Evolutionary conservation across 2,888 invertebrate species (phyloP).

Genomic region (Drosophila fungiperda): DNA sequence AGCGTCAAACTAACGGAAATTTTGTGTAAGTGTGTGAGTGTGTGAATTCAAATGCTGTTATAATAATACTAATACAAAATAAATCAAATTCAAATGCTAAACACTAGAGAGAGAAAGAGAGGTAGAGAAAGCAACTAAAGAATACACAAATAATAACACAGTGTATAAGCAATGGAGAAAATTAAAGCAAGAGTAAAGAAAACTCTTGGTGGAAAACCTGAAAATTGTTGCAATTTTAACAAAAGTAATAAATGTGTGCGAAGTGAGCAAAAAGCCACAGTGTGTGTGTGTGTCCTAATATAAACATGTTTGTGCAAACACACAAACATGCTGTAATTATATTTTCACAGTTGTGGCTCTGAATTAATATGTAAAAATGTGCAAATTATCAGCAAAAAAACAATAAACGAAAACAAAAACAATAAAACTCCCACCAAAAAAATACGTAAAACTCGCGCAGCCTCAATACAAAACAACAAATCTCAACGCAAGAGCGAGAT

Average conservation of each 20-base stretch:
- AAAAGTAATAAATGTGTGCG: constrained; percentile 45
- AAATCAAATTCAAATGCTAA: constrained; percentile 27
- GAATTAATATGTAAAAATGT: constrained; percentile 34
- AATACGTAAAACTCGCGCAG: constrained; percentile 36
- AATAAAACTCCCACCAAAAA: constrained; percentile 61
- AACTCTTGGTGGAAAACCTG: constrained; percentile 43
- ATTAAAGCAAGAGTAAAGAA: constrained; percentile 32
- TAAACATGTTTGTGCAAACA: constrained; percentile 24
- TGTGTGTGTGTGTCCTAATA: constrained; percentile 11
- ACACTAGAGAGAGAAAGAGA: constrained; percentile 15
- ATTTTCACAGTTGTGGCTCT: constrained; percentile 7
- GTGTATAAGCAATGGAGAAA: constrained; percentile 21
- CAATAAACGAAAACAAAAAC: constrained; percentile 19
- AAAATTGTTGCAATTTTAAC: constrained; percentile 57
- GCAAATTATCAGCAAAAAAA: constrained; percentile 38
- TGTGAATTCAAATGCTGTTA: constrained; percentile 52
- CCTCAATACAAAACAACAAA: constrained; percentile 41
- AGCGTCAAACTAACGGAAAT: constrained; percentile 65
- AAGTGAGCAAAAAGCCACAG: constrained; percentile 40
- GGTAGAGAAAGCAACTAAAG: constrained; percentile 51
- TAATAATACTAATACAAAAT: constrained; percentile 26
- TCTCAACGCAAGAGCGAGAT: constrained; percentile 2
- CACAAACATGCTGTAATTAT: background rate
- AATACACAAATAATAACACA: constrained; percentile 20
- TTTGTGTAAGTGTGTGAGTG: constrained; percentile 50